Evolutionary conservation across 2,888 invertebrate species (phyloP).

Genomic region (Pseudococcus viburni): DNA sequence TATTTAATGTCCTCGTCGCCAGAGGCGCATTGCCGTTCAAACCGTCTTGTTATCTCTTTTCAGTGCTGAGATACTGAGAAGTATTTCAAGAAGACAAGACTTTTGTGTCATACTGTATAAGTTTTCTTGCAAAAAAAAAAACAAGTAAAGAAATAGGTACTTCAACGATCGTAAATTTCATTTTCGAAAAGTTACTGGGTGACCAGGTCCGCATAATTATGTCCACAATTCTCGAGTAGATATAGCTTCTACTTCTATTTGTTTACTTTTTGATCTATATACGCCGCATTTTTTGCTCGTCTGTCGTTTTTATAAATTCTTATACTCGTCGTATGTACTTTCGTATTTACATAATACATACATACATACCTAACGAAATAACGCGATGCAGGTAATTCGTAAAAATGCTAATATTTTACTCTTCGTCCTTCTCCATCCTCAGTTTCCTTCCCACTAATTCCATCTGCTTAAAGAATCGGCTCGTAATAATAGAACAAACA

Average conservation of each 20-base stretch:
- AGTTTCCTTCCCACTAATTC: neutral
- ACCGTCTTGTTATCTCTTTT: too few species aligned
- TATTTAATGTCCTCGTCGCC: too few species aligned
- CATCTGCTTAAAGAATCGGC: neutral
- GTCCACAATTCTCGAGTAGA: neutral
- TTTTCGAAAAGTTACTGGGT: neutral
- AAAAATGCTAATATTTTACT: conserved; percentile 26
- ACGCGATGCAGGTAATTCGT: neutral
- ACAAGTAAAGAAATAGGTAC: too few species aligned
- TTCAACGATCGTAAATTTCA: neutral
- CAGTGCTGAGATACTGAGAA: too few species aligned
- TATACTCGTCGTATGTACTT: neutral
- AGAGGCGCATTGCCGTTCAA: too few species aligned
- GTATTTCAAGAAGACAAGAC: too few species aligned
- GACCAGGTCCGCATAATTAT: neutral
- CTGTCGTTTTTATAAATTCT: neutral
- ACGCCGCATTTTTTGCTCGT: neutral
- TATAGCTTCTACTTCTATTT: neutral
- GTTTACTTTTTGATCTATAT: conserved; percentile 25
- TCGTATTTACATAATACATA: conserved; percentile 11
- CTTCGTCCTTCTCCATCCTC: neutral
- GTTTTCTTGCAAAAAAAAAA: too few species aligned
- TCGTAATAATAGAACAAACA: neutral
- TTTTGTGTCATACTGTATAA: too few species aligned
- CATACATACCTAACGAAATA: neutral